Evolutionary conservation across 2,797 vertebrate genomes (phyloP).

Genomic region (Bradypodion ventrale): DNA sequence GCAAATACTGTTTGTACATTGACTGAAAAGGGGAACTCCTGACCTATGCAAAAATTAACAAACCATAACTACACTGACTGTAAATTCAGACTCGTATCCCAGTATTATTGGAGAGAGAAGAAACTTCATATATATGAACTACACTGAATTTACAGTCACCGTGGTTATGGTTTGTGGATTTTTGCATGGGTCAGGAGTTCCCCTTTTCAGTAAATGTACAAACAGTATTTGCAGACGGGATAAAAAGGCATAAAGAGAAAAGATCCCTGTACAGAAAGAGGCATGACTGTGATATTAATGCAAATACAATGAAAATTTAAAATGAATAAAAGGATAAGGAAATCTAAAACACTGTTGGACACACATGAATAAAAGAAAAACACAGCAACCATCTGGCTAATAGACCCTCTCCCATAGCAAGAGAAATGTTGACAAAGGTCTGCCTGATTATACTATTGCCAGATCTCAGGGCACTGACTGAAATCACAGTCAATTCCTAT

Average conservation of each 20-base stretch:
- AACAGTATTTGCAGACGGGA: conserved; percentile 6
- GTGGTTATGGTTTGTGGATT: neutral
- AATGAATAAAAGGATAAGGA: too few relatives aligned
- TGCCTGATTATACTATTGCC: too few relatives aligned
- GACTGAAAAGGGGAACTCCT: neutral
- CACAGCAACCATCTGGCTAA: too few relatives aligned
- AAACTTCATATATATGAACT: neutral
- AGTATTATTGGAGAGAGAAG: neutral
- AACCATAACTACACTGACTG: neutral
- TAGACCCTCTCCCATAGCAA: too few relatives aligned
- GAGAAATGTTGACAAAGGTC: too few relatives aligned
- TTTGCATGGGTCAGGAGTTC: neutral
- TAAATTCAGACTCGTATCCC: neutral
- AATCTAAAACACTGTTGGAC: too few relatives aligned
- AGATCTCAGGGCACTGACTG: too few relatives aligned
- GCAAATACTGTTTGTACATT: neutral
- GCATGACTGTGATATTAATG: neutral
- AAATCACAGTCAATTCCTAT: too few relatives aligned
- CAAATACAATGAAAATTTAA: too few relatives aligned
- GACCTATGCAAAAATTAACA: neutral
- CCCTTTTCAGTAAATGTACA: neutral
- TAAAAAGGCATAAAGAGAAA: neutral
- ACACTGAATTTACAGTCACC: conserved; percentile 2
- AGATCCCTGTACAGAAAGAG: neutral
- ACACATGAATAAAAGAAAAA: too few relatives aligned